phyloP scores from a whole-genome alignment of 2,797 vertebrate genomes.

The Allobates femoralis region DNA sequence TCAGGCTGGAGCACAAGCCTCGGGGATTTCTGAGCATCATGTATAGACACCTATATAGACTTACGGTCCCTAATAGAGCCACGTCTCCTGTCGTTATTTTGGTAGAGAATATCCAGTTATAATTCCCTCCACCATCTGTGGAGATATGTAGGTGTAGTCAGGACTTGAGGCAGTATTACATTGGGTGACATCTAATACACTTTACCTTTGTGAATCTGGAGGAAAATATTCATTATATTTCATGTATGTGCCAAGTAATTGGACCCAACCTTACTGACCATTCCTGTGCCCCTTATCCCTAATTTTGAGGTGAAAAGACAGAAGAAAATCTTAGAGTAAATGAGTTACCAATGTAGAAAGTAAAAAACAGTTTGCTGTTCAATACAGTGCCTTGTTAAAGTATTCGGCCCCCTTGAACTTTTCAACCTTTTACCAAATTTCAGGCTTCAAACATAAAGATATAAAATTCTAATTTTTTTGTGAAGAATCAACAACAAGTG shows the following conservation, averaged over 20 bases:
- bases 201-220: not conserved
- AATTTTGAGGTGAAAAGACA: not conserved
- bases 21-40: slow-evolving; percentile 4
- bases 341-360: not conserved
- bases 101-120: not conserved
- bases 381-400: not conserved
- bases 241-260: not conserved
- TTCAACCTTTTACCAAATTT: no score
- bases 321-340: not conserved
- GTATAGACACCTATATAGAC: not conserved
- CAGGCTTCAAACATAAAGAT: no score
- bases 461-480: no score
- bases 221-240: not conserved
- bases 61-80: not conserved
- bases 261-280: not conserved
- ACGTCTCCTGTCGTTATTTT: not conserved
- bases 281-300: not conserved
- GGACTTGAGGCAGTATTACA: not conserved
- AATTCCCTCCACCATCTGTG: not conserved
- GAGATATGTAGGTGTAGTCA: not conserved
- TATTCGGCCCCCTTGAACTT: no score
- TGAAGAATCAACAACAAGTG: no score
- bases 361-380: not conserved
- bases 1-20: not conserved
- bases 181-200: not conserved